Percentiles rank a stretch among this genome's conserved stretches.
phyloP scores from a whole-genome alignment of 2,797 vertebrate genomes.

The Heliangelus exortis region DNA sequence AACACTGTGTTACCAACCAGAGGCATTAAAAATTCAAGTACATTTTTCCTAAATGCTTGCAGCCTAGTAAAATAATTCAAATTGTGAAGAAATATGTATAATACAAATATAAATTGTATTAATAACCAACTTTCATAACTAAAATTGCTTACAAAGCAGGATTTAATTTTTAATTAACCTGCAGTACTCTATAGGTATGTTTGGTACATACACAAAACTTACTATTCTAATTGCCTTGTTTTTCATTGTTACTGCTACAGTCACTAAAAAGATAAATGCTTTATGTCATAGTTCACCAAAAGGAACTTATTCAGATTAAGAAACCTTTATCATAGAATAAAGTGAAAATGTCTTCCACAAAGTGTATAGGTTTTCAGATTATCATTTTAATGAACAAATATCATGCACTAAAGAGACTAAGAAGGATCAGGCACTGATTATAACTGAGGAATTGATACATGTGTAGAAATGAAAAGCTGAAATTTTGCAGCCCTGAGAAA shows the following conservation, averaged over 20 bases:
- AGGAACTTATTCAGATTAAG: neutral
- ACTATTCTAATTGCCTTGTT: neutral
- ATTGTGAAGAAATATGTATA: neutral
- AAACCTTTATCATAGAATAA: neutral
- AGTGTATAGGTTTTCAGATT: neutral
- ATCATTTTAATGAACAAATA: neutral
- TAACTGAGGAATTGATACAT: neutral
- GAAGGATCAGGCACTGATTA: neutral
- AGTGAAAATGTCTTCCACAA: neutral
- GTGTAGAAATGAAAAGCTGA: neutral
- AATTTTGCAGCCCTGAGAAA: neutral
- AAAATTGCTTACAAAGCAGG: neutral
- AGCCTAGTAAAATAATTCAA: neutral
- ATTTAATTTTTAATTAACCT: conserved; percentile 11
- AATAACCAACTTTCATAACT: neutral
- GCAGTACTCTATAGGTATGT: neutral
- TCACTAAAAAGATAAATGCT: neutral
- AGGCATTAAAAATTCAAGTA: conserved; percentile 38
- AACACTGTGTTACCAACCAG: neutral
- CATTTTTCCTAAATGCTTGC: neutral
- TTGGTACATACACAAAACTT: neutral
- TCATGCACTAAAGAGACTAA: neutral
- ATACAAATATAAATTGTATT: neutral
- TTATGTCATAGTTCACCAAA: neutral
- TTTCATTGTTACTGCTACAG: neutral